A percentile compares a stretch with the other conserved stretches of the same genome.
Conservation (phyloP, 2,113 vertebrate species). For the Polypterus senegalus region DNA sequence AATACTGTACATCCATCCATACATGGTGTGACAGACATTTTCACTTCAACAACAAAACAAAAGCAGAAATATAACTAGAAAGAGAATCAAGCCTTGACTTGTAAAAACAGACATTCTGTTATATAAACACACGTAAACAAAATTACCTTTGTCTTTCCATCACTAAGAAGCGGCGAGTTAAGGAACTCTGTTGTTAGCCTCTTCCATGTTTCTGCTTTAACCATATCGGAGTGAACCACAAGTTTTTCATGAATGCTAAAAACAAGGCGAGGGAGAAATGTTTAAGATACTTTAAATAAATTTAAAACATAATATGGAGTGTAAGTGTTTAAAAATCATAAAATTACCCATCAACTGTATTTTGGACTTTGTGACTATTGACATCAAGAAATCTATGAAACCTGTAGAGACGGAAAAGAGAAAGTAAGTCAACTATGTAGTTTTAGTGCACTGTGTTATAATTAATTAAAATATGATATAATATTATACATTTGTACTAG, state of each 20-base stretch:
- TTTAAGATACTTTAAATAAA: background rate
- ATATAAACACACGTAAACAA: background rate
- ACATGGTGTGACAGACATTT: too few species aligned
- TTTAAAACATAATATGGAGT: background rate
- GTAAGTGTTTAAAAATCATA: background rate
- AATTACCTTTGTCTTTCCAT: conserved; percentile 68
- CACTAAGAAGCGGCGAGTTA: conserved; percentile 59
- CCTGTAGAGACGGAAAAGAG: conserved; percentile 34
- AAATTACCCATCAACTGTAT: conserved; percentile 74
- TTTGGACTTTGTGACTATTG: conserved; percentile 76
- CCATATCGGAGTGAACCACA: conserved; percentile 81
- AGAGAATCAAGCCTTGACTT: too few species aligned
- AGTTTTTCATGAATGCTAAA: conserved; percentile 86
- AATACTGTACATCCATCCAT: too few species aligned
- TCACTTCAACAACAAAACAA: background rate
- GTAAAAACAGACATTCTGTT: too few species aligned
- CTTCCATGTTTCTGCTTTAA: conserved; percentile 85
- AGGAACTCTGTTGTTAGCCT: conserved; percentile 80
- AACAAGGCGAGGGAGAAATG: conserved; percentile 11
- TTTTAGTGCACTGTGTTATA: too few species aligned
- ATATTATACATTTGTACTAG: too few species aligned
- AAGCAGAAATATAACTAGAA: fast-evolving
- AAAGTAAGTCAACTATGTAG: too few species aligned
- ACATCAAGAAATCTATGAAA: conserved; percentile 86
- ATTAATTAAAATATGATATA: too few species aligned